Evolutionary conservation across 2,113 vertebrate species (phyloP).

Genomic region (Parus major): DNA sequence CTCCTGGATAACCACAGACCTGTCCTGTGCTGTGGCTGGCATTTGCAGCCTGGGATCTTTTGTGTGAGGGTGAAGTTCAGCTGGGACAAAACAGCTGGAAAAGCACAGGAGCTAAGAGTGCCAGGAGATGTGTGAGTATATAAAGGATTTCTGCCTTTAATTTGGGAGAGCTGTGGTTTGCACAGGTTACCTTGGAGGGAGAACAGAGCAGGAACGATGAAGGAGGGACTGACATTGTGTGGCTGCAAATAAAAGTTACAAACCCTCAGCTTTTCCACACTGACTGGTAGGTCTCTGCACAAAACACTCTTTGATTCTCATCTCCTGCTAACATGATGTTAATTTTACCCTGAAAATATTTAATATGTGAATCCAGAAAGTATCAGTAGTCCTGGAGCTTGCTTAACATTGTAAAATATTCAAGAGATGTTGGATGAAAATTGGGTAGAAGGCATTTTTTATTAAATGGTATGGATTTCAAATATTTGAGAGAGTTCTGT

Average conservation of each 20-base stretch:
- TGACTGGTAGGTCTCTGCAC: not conserved
- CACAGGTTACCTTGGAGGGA: accelerated
- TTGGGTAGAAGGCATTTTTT: not conserved
- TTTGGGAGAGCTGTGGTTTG: not conserved
- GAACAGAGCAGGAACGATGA: not conserved
- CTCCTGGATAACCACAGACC: not conserved
- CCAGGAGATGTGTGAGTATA: accelerated
- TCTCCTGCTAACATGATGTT: not conserved
- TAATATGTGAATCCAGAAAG: not conserved
- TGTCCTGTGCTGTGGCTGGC: accelerated
- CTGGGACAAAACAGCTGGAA: not conserved
- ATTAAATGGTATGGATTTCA: not conserved
- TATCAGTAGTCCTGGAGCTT: not conserved
- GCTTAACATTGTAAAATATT: not conserved
- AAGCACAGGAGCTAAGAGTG: not conserved
- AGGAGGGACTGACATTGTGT: not conserved
- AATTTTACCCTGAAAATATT: not conserved
- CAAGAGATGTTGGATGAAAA: not conserved
- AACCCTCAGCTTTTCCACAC: not conserved
- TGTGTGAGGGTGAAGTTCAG: not conserved
- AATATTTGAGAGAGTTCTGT: not conserved
- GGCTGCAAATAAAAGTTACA: not conserved
- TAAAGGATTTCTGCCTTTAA: not conserved
- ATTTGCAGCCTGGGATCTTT: not conserved
- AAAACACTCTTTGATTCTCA: not conserved